Conservation (phyloP, 2,888 invertebrate genomes). For the Acanthococcus lagerstroemiae region DNA sequence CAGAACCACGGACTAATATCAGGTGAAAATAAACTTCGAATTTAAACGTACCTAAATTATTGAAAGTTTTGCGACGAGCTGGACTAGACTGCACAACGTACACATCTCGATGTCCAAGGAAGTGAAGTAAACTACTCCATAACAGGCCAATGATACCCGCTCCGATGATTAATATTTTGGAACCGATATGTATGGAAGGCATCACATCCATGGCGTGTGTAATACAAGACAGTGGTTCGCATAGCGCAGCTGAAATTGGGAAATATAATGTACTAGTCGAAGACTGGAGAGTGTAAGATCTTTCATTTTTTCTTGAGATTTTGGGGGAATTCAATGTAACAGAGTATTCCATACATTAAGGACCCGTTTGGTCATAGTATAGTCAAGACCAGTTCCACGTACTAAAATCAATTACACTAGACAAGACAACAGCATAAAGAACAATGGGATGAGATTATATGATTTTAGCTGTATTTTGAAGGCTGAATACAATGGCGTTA, state of each 20-base stretch:
- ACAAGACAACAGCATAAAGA: no score
- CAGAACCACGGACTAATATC: no score
- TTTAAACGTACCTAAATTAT: slow-evolving; percentile 45
- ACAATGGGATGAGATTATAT: no score
- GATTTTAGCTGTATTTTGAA: no score
- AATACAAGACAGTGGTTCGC: slow-evolving; percentile 60
- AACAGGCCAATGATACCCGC: slow-evolving; percentile 62
- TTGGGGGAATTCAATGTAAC: neutral
- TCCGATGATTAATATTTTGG: slow-evolving; percentile 54
- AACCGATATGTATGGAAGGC: slow-evolving; percentile 51
- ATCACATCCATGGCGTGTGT: slow-evolving; percentile 58
- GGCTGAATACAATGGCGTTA: no score
- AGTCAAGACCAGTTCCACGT: no score
- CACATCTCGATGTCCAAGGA: slow-evolving; percentile 58
- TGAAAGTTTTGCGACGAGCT: slow-evolving; percentile 39
- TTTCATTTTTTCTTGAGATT: neutral
- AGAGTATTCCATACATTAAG: no score
- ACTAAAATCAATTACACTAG: no score
- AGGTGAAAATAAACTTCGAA: neutral
- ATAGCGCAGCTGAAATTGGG: slow-evolving; percentile 48
- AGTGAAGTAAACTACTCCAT: slow-evolving; percentile 56
- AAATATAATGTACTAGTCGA: neutral
- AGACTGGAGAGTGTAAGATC: neutral
- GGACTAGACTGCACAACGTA: slow-evolving; percentile 57
- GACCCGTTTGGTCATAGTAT: no score